Percentiles rank a stretch among this genome's conserved stretches.
These are phyloP conservation scores for Echiichthys vipera DNA, from an alignment of 2,797 vertebrate species.

Conservation along the genomic window DNA sequence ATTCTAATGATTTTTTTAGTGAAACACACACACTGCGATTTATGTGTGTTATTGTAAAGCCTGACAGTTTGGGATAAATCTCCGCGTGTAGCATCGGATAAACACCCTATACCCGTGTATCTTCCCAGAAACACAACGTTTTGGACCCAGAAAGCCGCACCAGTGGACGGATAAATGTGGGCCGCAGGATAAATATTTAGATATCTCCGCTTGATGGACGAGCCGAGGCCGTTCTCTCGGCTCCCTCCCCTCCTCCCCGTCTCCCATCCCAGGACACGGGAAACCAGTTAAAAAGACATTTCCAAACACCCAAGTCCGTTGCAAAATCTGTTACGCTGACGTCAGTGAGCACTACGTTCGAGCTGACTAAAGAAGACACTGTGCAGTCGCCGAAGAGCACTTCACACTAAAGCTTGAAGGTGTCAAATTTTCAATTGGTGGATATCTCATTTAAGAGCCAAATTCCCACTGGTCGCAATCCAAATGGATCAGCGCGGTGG, in stretches of 20 bases:
- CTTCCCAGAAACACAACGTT: slow-evolving; percentile 79
- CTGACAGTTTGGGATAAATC: slow-evolving; percentile 75
- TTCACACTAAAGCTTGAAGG: slow-evolving; percentile 56
- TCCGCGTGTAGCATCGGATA: slow-evolving; percentile 61
- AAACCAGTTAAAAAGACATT: slow-evolving; percentile 70
- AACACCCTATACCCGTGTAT: slow-evolving; percentile 60
- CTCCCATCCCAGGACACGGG: slow-evolving; percentile 65
- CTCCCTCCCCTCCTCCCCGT: slow-evolving; percentile 39
- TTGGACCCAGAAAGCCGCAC: slow-evolving; percentile 73
- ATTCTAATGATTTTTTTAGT: slow-evolving; percentile 69
- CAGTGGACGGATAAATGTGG: slow-evolving; percentile 72
- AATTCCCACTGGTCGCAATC: slow-evolving; percentile 51
- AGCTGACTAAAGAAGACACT: slow-evolving; percentile 57
- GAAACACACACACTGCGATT: slow-evolving; percentile 48
- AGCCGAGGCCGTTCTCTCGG: slow-evolving; percentile 52
- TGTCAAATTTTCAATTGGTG: slow-evolving; percentile 66
- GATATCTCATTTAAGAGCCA: slow-evolving; percentile 58
- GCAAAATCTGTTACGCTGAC: slow-evolving; percentile 59
- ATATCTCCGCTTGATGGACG: slow-evolving; percentile 76
- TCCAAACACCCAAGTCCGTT: slow-evolving; percentile 67
- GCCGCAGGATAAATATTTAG: slow-evolving; percentile 82
- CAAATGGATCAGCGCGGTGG: neutral
- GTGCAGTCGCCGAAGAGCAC: slow-evolving; percentile 55
- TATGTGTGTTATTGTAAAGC: slow-evolving; percentile 72
- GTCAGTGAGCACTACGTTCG: slow-evolving; percentile 43